These are phyloP conservation scores for Xylota sylvarum DNA, from an alignment of 2,888 invertebrate species.

Conservation along the genomic window DNA sequence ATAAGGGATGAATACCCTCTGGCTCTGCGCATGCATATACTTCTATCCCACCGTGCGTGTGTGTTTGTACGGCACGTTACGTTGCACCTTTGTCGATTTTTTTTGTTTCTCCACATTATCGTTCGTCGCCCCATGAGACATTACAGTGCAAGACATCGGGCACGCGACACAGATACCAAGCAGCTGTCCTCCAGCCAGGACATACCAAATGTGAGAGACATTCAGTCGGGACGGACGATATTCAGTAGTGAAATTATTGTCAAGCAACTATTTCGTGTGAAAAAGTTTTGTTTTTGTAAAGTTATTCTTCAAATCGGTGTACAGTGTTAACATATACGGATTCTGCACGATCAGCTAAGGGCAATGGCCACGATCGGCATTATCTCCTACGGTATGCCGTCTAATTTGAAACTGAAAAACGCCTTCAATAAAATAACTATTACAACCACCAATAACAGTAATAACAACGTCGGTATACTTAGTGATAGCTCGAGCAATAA, in stretches of 20 bases:
- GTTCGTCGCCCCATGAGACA: conserved; percentile 84
- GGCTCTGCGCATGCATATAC: conserved; percentile 77
- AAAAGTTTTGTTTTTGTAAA: conserved; percentile 5
- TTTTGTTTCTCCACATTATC: conserved; percentile 84
- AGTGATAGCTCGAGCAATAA: conserved; percentile 78
- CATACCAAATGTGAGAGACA: conserved; percentile 80
- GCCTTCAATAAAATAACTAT: conserved; percentile 83
- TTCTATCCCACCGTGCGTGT: conserved; percentile 21
- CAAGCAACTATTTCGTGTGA: neutral
- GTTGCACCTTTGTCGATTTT: conserved; percentile 86
- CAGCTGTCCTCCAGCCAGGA: conserved; percentile 87
- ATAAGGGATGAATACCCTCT: conserved; percentile 84
- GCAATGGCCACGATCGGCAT: conserved; percentile 83
- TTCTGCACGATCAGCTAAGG: conserved; percentile 17
- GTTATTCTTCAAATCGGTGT: neutral
- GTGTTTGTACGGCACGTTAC: conserved; percentile 64
- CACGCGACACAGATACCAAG: conserved; percentile 89
- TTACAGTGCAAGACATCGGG: conserved; percentile 86
- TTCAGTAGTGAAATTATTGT: conserved; percentile 51
- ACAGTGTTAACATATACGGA: conserved; percentile 1
- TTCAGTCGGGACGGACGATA: conserved; percentile 67
- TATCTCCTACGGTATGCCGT: conserved; percentile 81
- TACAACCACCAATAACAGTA: conserved; percentile 81
- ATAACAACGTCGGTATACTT: conserved; percentile 80
- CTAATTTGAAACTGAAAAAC: conserved; percentile 80